Base-by-base conservation (phyloP, 2,113 vertebrate species). In the Ailuropoda melanoleuca region DNA sequence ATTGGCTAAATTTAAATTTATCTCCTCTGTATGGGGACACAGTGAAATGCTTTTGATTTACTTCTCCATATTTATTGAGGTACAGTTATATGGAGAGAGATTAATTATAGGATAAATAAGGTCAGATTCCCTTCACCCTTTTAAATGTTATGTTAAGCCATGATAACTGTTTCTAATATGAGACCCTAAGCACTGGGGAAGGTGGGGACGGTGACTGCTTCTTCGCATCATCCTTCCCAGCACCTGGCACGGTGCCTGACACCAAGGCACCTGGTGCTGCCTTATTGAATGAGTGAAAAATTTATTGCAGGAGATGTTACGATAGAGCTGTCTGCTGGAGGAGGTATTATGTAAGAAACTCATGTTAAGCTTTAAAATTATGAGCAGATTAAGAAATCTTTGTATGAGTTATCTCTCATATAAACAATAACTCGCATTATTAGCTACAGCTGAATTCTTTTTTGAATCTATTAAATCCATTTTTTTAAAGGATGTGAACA, bases 291-390 rank as follows among this genome's bases (percentile, higher is more conserved):
- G 26, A 75, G 15, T 56, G n/a, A 94, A 26, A 68, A 26, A 39
- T 81, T 50, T 74, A n/a, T 48, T 83, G 21, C 43, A 81, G 56
- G 24, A 85, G 48, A 37, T 84, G 55, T 50, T 37, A 37, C 12
- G 2, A 46, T 80, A 48, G 31, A 53, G 17, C n/a, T 90, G 29
- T 50, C 34, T 92, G 13, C 83, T 95, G 9, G 72, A 81, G 39
- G 19, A 80, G 17, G 7, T 56, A 43, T 94, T 94, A 43, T 72
- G 72, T n/a, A 46, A 74, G 14, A 75, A 95, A 64, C 68, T 75
- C 64, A 15, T 55, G 43, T 83, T 80, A 92, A 87, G 48, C 46
- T 90, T 97, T 94, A 94, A 92, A 97, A 90, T 83, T n/a, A 46
- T 6, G 64, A 96, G 23, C 48, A 95, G 26, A 95, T 53, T 60